A percentile compares a stretch with the other conserved stretches of the same genome.
Conservation (phyloP, 2,888 invertebrate genomes). For the Ditula angustiorana region DNA sequence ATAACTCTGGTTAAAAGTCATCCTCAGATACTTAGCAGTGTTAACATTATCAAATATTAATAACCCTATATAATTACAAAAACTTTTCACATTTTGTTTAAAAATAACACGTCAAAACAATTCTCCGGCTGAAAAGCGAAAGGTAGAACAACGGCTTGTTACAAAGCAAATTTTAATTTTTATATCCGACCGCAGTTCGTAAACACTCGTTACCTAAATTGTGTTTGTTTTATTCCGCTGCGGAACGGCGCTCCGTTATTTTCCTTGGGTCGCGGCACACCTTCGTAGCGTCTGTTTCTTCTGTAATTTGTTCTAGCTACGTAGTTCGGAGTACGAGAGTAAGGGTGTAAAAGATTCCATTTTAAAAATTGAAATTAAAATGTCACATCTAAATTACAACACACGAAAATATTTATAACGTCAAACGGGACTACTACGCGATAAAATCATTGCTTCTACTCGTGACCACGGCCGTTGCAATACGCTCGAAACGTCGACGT, state of each 20-base stretch:
- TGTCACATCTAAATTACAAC: too few relatives aligned
- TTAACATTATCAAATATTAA: too few relatives aligned
- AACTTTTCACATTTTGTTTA: slow-evolving; percentile 36
- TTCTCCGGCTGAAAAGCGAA: slow-evolving; percentile 41
- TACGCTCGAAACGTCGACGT: too few relatives aligned
- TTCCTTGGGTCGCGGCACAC: slow-evolving; percentile 38
- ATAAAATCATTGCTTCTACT: too few relatives aligned
- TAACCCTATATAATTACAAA: too few relatives aligned
- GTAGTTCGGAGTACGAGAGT: neutral
- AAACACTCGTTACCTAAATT: slow-evolving; percentile 71
- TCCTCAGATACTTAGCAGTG: too few relatives aligned
- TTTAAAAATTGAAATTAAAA: neutral
- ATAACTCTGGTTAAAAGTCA: too few relatives aligned
- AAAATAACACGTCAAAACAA: slow-evolving; percentile 14
- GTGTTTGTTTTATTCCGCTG: slow-evolving; percentile 65
- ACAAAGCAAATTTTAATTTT: slow-evolving; percentile 64
- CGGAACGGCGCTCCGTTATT: slow-evolving; percentile 48
- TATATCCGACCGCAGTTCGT: slow-evolving; percentile 56
- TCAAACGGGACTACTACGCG: too few relatives aligned
- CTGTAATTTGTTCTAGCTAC: slow-evolving; percentile 32
- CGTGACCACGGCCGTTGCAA: too few relatives aligned
- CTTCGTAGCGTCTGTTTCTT: slow-evolving; percentile 27
- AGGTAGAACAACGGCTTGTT: slow-evolving; percentile 52
- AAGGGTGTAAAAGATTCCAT: too few relatives aligned
- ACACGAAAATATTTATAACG: too few relatives aligned